A percentile compares a stretch with the other conserved stretches of the same genome.
Conservation (phyloP, 2,888 invertebrate genomes). For the Tinea trinotella region DNA sequence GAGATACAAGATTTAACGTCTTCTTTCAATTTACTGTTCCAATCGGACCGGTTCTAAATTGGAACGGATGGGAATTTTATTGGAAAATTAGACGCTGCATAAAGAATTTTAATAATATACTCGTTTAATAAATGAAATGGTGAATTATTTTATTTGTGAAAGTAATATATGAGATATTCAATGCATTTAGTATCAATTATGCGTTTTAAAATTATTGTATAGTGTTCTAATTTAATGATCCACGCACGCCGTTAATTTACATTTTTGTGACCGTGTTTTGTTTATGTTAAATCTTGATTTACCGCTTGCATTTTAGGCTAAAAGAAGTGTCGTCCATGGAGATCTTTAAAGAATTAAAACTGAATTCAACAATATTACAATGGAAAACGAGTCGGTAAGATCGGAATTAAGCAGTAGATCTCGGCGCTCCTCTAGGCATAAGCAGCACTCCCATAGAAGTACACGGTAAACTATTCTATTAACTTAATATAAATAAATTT, state of each 20-base stretch:
- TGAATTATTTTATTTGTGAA: neutral
- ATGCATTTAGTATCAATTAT: neutral
- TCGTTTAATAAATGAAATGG: conserved; percentile 4
- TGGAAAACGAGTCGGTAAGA: conserved; percentile 96
- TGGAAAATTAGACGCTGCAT: neutral
- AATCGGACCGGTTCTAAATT: neutral
- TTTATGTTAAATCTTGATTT: conserved; percentile 8
- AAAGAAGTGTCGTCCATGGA: conserved; percentile 5
- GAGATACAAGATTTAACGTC: neutral
- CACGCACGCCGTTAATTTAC: neutral
- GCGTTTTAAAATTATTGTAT: neutral
- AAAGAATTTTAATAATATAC: neutral
- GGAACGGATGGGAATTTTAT: conserved; percentile 2
- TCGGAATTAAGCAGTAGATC: conserved; percentile 92
- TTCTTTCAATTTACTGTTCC: neutral
- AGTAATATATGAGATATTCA: neutral
- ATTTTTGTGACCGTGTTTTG: conserved; percentile 12
- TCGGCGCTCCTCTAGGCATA: conserved; percentile 76
- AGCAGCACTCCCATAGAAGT: conserved; percentile 76
- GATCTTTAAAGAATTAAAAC: neutral
- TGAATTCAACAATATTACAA: conserved; percentile 43
- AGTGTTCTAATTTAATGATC: neutral
- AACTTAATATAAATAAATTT: neutral
- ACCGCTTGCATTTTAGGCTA: conserved; percentile 9
- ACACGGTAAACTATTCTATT: conserved; percentile 64